Evolutionary conservation across 1,140 invertebrate species (phyloP), one percentile per base, ranked within the genome.

Genomic region (Acarapis woodi): DNA sequence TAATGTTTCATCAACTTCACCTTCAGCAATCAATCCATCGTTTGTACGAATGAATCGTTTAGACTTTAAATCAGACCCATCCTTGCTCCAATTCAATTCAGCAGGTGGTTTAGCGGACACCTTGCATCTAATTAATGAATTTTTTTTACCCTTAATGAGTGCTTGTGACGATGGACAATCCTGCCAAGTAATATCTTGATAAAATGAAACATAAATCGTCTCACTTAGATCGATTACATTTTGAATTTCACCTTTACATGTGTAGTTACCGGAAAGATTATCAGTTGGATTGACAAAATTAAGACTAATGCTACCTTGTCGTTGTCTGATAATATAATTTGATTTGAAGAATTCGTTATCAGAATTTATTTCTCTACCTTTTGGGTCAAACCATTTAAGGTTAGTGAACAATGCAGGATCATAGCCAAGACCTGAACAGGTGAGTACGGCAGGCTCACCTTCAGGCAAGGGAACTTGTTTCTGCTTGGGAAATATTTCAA

Each of bases 141-240:
- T 16, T 10, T 4, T 4, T 36, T 41, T 66, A 48, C 68, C 77
- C 42, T 75, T 65, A n/a, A 71, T 70, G 0, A 78, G 71, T 50
- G 65, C 72, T 54, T 87, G 80, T 50, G 73, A 68, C 44, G 59
- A 57, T n/a, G 77, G 76, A 1, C 77, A 77, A 52, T 83, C 69
- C 16, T 65, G 65, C 66, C 70, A 85, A 32, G 68, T 74, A 19
- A 85, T 77, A 18, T 71, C 67, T 46, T 75, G 10, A 23, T 25
- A 48, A 44, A 40, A 48, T 43, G 9, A 10, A 28, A 33, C 34
- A 15, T 33, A 21, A 19, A 36, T 22, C 10, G 18, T n/a, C 15
- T 18, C 19, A 8, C 31, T 30, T 6, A 30, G 8, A n/a, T n/a
- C 9, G 8, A 19, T 9, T 20, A 18, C 21, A 10, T 23, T 25